Evolutionary conservation across 1,140 invertebrate species (phyloP), one percentile per base, ranked within the genome.

Genomic region (Drosophila grimshawi): DNA sequence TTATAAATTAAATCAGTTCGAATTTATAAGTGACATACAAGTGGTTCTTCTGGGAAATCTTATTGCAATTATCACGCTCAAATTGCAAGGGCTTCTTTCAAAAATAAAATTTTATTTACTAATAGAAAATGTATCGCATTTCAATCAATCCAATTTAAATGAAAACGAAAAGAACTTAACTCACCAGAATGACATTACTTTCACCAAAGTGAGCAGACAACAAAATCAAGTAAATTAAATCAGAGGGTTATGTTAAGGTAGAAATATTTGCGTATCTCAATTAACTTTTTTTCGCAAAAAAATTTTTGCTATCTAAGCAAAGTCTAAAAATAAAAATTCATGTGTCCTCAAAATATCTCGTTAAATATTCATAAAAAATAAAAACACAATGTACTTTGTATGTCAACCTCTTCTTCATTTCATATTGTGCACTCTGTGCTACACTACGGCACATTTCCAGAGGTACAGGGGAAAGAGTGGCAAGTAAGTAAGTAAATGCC

Each of bases 321-420:
- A 32, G 19, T 51, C 19, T 30, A 30, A n/a, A 10, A 30, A 5
- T 30, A 41, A 5, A 0, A 5, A 39, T 10, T 11, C 19, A 56
- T 29, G 4, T 10, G 0, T 3, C 48, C 5, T n/a, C 6, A 35
- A 35, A 46, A 45, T 27, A 3, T 32, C 39, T 11, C 5, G 27
- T 65, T n/a, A 46, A 56, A 55, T 48, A 65, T 37, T 46, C 41
- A 65, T 39, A 5, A 56, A 4, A 59, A 51, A 5, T 10, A 4
- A 33, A 33, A 33, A 2, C 5, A 37, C 35, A 37, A 41, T 41
- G 37, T 4, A 4, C 3, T 39, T 39, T 5, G 7, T 49, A 27
- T 51, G 52, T 39, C 63, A 52, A 67, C 11, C 33, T 53, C n/a
- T 29, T 33, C 4, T 49, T 61, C 43, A 73, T 61, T 61, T 67